Evolutionary conservation across 2,888 invertebrate species (phyloP).

Genomic region (Isoperla grammatica): DNA sequence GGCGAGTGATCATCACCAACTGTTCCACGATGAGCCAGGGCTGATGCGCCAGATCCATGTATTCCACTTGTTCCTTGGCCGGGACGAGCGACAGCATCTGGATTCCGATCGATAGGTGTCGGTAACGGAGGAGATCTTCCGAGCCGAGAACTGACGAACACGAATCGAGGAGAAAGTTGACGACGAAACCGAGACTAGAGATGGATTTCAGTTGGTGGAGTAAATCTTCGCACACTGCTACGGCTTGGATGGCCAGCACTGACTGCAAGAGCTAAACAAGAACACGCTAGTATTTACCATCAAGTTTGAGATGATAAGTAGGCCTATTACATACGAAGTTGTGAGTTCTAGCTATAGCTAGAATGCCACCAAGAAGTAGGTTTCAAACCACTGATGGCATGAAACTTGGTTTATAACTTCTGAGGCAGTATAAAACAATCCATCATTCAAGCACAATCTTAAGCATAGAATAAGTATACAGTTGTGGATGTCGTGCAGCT

Average conservation of each 20-base stretch:
- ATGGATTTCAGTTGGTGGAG: conserved; percentile 58
- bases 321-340: too few relatives aligned
- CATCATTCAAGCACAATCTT: too few relatives aligned
- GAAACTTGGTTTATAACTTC: too few relatives aligned
- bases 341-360: too few relatives aligned
- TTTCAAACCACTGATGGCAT: too few relatives aligned
- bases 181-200: conserved; percentile 57
- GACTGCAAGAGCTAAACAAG: conserved; percentile 49
- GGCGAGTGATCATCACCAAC: conserved; percentile 77
- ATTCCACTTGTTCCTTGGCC: conserved; percentile 50
- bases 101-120: conserved; percentile 60
- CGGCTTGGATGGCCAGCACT: conserved; percentile 53
- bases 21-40: conserved; percentile 79
- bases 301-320: too few relatives aligned
- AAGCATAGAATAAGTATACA: too few relatives aligned
- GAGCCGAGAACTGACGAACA: conserved; percentile 31
- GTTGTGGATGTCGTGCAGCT: too few relatives aligned
- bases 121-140: conserved; percentile 48
- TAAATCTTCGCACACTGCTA: conserved; percentile 58
- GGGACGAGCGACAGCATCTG: conserved; percentile 60
- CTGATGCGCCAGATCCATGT: conserved; percentile 56
- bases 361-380: too few relatives aligned
- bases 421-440: too few relatives aligned
- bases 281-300: too few relatives aligned
- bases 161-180: conserved; percentile 51